These are phyloP conservation scores for Lepidurus packardi DNA, from an alignment of 1,140 invertebrate species.

Conservation along the genomic window DNA sequence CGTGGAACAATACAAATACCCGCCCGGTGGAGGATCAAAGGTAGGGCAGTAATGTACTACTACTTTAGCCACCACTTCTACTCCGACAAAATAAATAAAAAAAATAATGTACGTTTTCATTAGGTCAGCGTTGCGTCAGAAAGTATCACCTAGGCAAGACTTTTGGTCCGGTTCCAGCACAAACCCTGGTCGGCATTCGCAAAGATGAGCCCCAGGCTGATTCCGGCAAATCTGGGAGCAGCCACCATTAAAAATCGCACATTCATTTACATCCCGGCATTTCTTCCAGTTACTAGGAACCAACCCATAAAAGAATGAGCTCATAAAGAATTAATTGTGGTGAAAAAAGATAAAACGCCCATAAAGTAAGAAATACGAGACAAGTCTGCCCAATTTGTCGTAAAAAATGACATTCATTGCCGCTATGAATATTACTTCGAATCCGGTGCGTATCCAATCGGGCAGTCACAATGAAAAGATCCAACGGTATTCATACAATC, in stretches of 20 bases:
- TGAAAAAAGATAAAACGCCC: background rate
- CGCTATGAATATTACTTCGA: constrained; percentile 37
- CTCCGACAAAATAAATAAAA: background rate
- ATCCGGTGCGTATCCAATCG: constrained; percentile 42
- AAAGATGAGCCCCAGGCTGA: constrained; percentile 50
- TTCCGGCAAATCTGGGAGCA: constrained; percentile 53
- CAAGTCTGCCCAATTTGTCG: background rate
- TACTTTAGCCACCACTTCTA: constrained; percentile 40
- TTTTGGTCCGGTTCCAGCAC: constrained; percentile 42
- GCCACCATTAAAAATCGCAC: constrained; percentile 47
- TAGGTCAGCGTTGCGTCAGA: background rate
- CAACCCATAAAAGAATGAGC: background rate
- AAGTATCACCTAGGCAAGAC: constrained; percentile 45
- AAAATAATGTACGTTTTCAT: background rate
- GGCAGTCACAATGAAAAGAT: constrained; percentile 44
- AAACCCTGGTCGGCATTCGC: constrained; percentile 44
- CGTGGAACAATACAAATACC: constrained; percentile 44
- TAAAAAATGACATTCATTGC: background rate
- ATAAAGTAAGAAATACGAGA: background rate
- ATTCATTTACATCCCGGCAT: constrained; percentile 49
- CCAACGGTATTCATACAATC: constrained; percentile 45
- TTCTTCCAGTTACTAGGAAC: constrained; percentile 25
- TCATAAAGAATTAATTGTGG: background rate
- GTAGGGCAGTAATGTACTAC: constrained; percentile 39
- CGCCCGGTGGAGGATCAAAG: constrained; percentile 44